phyloP scores from a whole-genome alignment of 2,113 vertebrate species.

The Hoplias malabaricus region DNA sequence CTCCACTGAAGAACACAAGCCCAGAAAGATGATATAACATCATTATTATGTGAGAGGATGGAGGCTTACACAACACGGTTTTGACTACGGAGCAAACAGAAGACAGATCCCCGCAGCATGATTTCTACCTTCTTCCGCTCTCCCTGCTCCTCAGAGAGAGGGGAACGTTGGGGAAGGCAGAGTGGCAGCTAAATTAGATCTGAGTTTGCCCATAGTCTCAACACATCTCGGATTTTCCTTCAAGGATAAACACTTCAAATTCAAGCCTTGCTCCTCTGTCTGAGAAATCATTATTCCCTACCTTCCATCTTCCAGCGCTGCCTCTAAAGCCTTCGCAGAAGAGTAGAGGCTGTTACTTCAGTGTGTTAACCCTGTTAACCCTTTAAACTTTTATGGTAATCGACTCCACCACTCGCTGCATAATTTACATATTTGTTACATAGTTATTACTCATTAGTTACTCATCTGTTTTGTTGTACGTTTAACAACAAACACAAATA shows the following conservation, averaged over 20 bases:
- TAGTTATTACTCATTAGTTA: too few relatives aligned
- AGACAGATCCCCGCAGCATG: not conserved
- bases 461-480: too few relatives aligned
- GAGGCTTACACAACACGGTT: not conserved
- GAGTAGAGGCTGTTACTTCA: too few relatives aligned
- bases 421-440: too few relatives aligned
- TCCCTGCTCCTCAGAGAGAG: not conserved
- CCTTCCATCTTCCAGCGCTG: too few relatives aligned
- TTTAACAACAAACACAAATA: too few relatives aligned
- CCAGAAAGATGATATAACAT: not conserved
- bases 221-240: not conserved
- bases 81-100: not conserved
- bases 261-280: too few relatives aligned
- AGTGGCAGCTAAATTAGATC: not conserved
- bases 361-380: too few relatives aligned
- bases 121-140: not conserved
- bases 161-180: not conserved
- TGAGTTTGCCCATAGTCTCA: not conserved
- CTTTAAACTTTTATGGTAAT: too few relatives aligned
- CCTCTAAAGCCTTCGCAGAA: too few relatives aligned
- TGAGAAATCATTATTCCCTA: too few relatives aligned
- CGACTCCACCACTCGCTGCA: too few relatives aligned
- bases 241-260: not conserved
- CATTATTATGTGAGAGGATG: not conserved
- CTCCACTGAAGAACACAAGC: not conserved